These are phyloP conservation scores for Leucopsar rothschildi DNA, from an alignment of 2,113 vertebrate genomes.

Conservation along the genomic window DNA sequence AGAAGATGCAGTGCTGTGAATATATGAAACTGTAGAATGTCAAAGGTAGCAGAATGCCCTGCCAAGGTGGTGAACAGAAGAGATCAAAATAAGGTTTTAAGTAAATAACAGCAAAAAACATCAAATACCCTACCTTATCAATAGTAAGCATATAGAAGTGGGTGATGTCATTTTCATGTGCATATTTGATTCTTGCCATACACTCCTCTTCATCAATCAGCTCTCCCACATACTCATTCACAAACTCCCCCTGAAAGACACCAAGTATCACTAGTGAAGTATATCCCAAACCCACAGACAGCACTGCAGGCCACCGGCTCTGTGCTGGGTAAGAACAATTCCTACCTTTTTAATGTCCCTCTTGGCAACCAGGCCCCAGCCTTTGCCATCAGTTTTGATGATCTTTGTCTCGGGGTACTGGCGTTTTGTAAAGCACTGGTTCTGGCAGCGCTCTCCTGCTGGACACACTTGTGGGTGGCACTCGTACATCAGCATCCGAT, in stretches of 20 bases:
- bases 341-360: slow-evolving; percentile 94
- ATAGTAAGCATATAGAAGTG: slow-evolving; percentile 99
- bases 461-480: slow-evolving; percentile 97
- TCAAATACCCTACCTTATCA: slow-evolving; percentile 84
- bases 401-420: slow-evolving; percentile 96
- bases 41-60: background rate
- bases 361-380: slow-evolving; percentile 91
- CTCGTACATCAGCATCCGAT: slow-evolving; percentile 97
- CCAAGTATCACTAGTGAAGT: background rate
- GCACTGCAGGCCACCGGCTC: fast-evolving
- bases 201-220: slow-evolving; percentile 97
- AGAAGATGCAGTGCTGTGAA: background rate
- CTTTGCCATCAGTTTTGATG: slow-evolving; percentile 91
- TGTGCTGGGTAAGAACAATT: background rate
- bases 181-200: slow-evolving; percentile 87
- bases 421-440: slow-evolving; percentile 95
- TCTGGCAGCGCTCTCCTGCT: slow-evolving; percentile 86
- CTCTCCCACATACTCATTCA: slow-evolving; percentile 97
- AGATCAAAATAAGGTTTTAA: background rate
- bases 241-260: slow-evolving; percentile 88
- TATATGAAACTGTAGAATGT: background rate
- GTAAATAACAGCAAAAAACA: background rate
- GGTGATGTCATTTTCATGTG: slow-evolving; percentile 94
- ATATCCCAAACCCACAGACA: background rate
- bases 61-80: background rate